Evolutionary conservation across 2,888 invertebrate species (phyloP), one percentile per base, ranked within the genome.

Genomic region (Didymodactylos carnosus): DNA sequence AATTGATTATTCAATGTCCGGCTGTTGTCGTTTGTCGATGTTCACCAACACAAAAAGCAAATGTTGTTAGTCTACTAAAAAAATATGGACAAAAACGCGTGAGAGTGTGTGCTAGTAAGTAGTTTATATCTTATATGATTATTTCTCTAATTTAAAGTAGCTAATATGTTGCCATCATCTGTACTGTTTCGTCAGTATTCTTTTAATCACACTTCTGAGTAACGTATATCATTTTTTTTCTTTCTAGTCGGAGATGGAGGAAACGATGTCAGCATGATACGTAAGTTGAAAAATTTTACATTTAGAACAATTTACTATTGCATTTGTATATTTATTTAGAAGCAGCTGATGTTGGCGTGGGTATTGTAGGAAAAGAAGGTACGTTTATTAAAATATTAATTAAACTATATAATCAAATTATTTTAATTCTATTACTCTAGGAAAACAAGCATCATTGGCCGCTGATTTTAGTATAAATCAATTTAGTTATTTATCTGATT

Each of bases 401-500:
- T n/a, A n/a, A n/a, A n/a, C n/a, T n/a, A n/a, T n/a, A n/a, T n/a
- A n/a, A n/a, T n/a, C n/a, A n/a, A n/a, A n/a, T n/a, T n/a, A n/a
- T n/a, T n/a, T n/a, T n/a, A n/a, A n/a, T n/a, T n/a, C n/a, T n/a
- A n/a, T n/a, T n/a, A n/a, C n/a, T n/a, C n/a, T n/a, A n/a, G n/a
- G n/a, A n/a, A 62, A 62, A 75, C 85, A 85, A 76, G 85, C 95
- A 0, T 92, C 94, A 49, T 85, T 97, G 75, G 95, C 97, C 39
- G 94, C 95, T n/a, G 97, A 97, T 85, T 97, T 94, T 83, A 93
- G 93, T 80, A 89, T 94, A 79, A 89, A 90, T 6, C 90, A 92
- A 83, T 94, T 97, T 84, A 88, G 89, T 72, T 88, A 89, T 80
- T 87, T 95, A 78, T 89, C 84, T 27, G 87, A 90, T 40, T 86